Base-by-base conservation (phyloP, 2,888 invertebrate species). In the Apodemia mormo region DNA sequence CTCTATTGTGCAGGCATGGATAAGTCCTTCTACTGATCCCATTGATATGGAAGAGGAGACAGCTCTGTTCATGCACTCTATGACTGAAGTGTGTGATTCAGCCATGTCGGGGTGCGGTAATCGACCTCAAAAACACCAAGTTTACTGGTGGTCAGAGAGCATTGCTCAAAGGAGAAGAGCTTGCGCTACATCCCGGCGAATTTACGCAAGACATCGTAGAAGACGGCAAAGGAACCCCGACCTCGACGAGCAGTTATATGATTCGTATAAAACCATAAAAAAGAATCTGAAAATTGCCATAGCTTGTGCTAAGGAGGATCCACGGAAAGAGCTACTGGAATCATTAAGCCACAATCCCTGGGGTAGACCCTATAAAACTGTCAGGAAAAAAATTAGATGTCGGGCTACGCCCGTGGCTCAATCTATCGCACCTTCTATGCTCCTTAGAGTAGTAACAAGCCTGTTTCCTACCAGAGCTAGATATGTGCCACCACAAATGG, bases 341-440 rank as follows among this genome's bases (percentile, higher is more conserved):
- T 22, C 66, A 4, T 56, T 68, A 0, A 37, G 67, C 3, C 12
- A 14, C 7, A 68, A 72, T 22, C 72, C 70, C 12, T 72, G 72
- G 70, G 72, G 72, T 0, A 30, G 72, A 22, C 68, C 72, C 0
- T 70, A 70, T 29, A 56, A 52, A 14, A 37, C 37, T 8, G 70
- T 70, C 6, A 54, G 66, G 33, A 8, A n/a, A 0, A 70, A 72
- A 29, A 45, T 70, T 2, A 64, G 70, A 7, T 67, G 65, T 2
- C 29, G 65, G 37, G 65, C 69, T 5, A 68, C 68, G 1, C 72
- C 70, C 5, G 65, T 72, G 1, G 68, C 72, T 2, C 8, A 29
- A 22, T 58, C 43, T 7, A 67, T 72, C 4, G 30, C 64, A 4
- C 66, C 67, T 0, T 10, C 29, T 0, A 6, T 54, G 2, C 29